Conservation (phyloP, 2,888 invertebrate genomes). For the Phymatocera aterrima region DNA sequence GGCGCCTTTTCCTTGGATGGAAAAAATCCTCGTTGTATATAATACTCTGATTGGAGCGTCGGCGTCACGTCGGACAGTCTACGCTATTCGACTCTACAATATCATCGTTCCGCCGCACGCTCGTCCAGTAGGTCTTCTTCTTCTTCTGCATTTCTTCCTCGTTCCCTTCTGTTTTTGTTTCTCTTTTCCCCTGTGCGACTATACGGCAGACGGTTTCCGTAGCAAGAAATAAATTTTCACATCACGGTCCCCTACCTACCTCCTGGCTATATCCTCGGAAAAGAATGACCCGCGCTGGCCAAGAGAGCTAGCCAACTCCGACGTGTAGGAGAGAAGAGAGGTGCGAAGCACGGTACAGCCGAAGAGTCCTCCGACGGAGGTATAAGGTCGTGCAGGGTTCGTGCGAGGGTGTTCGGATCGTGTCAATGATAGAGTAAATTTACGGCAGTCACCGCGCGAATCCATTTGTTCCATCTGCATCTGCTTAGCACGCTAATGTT, state of each 20-base stretch:
- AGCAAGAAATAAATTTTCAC: neutral
- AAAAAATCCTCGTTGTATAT: too few species aligned
- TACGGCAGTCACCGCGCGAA: constrained; percentile 71
- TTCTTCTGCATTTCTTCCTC: too few species aligned
- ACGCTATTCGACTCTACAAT: too few species aligned
- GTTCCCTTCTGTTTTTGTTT: too few species aligned
- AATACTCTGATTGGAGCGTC: too few species aligned
- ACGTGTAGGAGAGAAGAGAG: constrained; percentile 20
- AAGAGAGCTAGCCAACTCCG: neutral
- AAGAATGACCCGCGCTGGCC: constrained; percentile 17
- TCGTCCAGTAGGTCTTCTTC: too few species aligned
- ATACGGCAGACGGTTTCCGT: neutral
- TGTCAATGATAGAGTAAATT: constrained; percentile 71
- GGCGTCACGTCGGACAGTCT: too few species aligned
- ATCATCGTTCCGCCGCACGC: neutral
- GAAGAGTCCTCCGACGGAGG: constrained; percentile 48
- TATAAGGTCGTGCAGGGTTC: constrained; percentile 62
- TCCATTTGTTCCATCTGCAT: constrained; percentile 73
- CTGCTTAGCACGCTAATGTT: constrained; percentile 72
- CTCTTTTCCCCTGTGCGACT: neutral
- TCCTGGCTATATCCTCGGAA: neutral
- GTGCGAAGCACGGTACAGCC: constrained; percentile 16
- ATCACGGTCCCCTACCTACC: neutral
- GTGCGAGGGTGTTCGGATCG: constrained; percentile 71
- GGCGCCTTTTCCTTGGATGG: neutral